Evolutionary conservation across 2,113 vertebrate species (phyloP), one percentile per base, ranked within the genome.

Genomic region (Prunella himalayana): DNA sequence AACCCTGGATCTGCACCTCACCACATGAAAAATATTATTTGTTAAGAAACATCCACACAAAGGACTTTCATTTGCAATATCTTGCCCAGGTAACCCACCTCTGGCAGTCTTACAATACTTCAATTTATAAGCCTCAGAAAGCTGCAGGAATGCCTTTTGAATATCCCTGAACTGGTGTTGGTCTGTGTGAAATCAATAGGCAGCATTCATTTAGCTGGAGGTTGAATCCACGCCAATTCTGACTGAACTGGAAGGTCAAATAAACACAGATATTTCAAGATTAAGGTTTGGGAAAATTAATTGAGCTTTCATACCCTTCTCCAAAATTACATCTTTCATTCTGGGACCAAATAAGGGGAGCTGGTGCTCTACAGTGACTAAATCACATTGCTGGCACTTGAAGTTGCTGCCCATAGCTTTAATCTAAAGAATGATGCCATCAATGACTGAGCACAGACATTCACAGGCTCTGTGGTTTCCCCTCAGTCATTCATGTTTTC

Each of bases 401-500:
- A 60, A 79, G 35, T 54, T 70, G n/a, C 27, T 68, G 70, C 23
- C 49, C 31, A 18, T 1, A 8, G 27, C 57, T 84, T 77, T 78
- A 57, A 75, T 41, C 72, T 84, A 68, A 70, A 27, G 21, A 83
- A 50, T 2, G 6, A 76, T 9, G 8, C 39, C n/a, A 41, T 23
- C 0, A 0, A 5, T 4, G 3, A 33, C 39, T 33, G 28, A 64
- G 25, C 11, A 70, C 15, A 41, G 54, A 30, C 0, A 0, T 24
- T 24, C 50, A 75, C 16, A 49, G 33, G 19, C 61, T 76, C 70
- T 68, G 53, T 2, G 2, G 20, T 60, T 83, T 44, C 24, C 21
- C 16, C 41, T 44, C 37, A 56, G 44, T 5, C 21, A 3, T 42
- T 92, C 23, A 8, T 7, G 2, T 47, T 85, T 85, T 82, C 70